A percentile compares a stretch with the other conserved stretches of the same genome.
Conservation (phyloP, 2,888 invertebrate species). For the Adelphocoris suturalis region DNA sequence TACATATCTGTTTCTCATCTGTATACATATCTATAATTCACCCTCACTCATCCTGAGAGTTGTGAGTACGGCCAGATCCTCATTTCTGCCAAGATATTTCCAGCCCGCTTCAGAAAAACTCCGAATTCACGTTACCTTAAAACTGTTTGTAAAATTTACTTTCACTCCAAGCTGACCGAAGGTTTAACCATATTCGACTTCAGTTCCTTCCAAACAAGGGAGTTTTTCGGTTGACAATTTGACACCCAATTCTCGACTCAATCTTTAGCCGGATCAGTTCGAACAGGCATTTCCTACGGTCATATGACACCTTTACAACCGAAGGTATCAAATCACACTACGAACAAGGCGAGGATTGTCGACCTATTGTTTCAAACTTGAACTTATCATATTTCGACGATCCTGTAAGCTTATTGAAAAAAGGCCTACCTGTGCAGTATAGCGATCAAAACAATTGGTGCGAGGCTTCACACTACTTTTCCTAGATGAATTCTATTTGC, state of each 20-base stretch:
- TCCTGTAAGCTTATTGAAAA: background rate
- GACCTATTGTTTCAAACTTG: slow-evolving; percentile 32
- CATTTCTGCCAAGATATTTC: too few relatives aligned
- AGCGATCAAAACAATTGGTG: too few relatives aligned
- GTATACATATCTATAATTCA: too few relatives aligned
- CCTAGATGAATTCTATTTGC: too few relatives aligned
- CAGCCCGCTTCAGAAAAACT: too few relatives aligned
- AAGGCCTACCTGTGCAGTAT: too few relatives aligned
- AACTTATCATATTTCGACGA: slow-evolving; percentile 28
- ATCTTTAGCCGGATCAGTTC: background rate
- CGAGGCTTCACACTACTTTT: too few relatives aligned
- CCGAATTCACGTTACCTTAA: too few relatives aligned
- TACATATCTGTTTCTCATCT: too few relatives aligned
- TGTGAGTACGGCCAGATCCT: too few relatives aligned
- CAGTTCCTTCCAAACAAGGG: slow-evolving; percentile 27
- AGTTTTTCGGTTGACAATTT: slow-evolving; percentile 20
- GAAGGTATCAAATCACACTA: slow-evolving; percentile 19
- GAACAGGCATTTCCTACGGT: background rate
- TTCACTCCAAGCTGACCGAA: background rate
- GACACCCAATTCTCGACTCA: slow-evolving; percentile 1
- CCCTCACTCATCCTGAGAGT: too few relatives aligned
- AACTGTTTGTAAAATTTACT: background rate
- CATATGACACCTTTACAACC: slow-evolving; percentile 21
- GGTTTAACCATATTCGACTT: background rate
- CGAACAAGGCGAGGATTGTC: slow-evolving; percentile 10